Evolutionary conservation across 2,888 invertebrate genomes (phyloP).

Genomic region (Temnothorax rugatulus): DNA sequence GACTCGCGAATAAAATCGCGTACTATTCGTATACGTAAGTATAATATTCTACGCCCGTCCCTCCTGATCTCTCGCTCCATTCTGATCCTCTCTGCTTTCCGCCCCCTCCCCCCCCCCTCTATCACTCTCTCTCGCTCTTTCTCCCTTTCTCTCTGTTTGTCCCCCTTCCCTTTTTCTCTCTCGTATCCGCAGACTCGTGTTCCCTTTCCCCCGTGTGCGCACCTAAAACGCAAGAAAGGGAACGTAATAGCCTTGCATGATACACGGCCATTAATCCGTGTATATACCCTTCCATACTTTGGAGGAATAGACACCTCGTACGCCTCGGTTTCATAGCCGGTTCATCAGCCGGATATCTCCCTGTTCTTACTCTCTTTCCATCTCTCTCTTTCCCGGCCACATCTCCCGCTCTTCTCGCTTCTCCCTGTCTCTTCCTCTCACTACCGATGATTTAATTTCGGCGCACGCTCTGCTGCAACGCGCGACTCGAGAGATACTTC

Average conservation of each 20-base stretch:
- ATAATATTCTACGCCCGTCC: constrained; percentile 47
- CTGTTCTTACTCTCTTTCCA: constrained; percentile 45
- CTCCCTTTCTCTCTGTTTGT: constrained; percentile 54
- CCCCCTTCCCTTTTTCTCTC: constrained; percentile 32
- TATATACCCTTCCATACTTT: constrained; percentile 80
- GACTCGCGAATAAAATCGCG: constrained; percentile 58
- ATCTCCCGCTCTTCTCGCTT: constrained; percentile 62
- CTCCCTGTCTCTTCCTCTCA: constrained; percentile 72
- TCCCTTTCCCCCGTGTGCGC: constrained; percentile 58
- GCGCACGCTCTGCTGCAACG: constrained; percentile 36
- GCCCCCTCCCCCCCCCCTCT: constrained; percentile 19
- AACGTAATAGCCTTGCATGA: constrained; percentile 83
- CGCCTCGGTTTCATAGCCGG: constrained; percentile 80
- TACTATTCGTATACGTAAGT: constrained; percentile 50
- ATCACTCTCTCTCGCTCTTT: constrained; percentile 12
- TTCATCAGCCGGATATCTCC: constrained; percentile 81
- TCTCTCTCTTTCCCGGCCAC: constrained; percentile 28
- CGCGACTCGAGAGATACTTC: constrained; percentile 20
- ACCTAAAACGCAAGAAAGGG: constrained; percentile 79
- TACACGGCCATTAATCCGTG: constrained; percentile 81
- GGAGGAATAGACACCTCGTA: constrained; percentile 83
- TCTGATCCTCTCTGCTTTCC: constrained; percentile 27
- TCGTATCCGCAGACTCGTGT: constrained; percentile 32
- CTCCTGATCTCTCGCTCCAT: constrained; percentile 25
- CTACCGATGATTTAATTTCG: constrained; percentile 76